Evolutionary conservation across 2,888 invertebrate species (phyloP).

Genomic region (Parnassius smintheus): DNA sequence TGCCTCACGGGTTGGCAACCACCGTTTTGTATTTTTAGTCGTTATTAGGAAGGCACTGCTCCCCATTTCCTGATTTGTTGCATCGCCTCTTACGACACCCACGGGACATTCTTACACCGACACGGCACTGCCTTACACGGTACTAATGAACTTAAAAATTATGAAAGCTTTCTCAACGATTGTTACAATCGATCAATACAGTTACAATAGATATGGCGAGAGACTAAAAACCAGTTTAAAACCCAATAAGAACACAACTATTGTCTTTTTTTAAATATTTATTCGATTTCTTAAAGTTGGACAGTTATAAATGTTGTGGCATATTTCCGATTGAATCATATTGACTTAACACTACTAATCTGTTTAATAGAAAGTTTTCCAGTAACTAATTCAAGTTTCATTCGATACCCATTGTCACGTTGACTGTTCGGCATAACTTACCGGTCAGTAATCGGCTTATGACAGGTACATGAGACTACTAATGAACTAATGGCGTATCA

Average conservation of each 20-base stretch:
- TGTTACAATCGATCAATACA: neutral
- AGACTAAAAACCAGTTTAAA: neutral
- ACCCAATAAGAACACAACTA: neutral
- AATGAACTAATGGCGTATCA: conserved; percentile 78
- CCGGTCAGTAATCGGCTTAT: conserved; percentile 46
- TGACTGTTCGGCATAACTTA: conserved; percentile 33
- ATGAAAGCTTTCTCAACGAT: neutral
- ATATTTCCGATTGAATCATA: no score
- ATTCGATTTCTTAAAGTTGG: no score
- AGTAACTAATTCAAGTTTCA: conserved; percentile 10
- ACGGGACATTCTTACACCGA: no score
- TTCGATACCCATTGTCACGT: conserved; percentile 19
- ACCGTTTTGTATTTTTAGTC: no score
- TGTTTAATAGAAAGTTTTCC: conserved; percentile 6
- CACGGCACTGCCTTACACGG: no score
- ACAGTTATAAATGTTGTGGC: no score
- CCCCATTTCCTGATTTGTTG: no score
- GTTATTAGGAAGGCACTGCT: no score
- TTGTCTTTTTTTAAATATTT: no score
- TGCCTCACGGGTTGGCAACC: no score
- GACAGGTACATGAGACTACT: conserved; percentile 60
- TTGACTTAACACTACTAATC: neutral
- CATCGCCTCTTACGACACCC: no score
- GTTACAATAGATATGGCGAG: neutral
- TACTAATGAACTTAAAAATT: neutral